phyloP scores from a whole-genome alignment of 2,888 invertebrate species.

The Lepidocyrtinus sp. region DNA sequence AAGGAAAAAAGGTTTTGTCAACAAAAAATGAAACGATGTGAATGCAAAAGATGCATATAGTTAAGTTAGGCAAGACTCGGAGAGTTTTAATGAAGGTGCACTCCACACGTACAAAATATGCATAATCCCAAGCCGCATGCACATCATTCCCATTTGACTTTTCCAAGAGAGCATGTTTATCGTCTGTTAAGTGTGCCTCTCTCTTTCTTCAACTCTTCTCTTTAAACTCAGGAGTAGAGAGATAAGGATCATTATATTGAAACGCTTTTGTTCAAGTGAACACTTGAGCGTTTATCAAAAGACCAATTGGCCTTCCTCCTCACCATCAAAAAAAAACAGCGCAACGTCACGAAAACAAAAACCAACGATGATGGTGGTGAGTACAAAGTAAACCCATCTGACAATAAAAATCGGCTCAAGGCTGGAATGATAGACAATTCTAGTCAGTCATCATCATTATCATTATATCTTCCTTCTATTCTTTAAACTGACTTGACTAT shows the following conservation, averaged over 20 bases:
- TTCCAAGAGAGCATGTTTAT: no score
- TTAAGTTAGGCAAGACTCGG: no score
- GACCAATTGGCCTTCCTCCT: constrained; percentile 51
- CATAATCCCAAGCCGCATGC: no score
- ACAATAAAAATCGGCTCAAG: constrained; percentile 47
- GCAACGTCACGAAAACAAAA: background rate
- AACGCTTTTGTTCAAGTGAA: constrained; percentile 35
- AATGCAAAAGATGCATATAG: no score
- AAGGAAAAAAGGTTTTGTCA: background rate
- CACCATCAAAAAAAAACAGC: no score
- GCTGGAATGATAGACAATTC: constrained; percentile 49
- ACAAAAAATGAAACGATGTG: background rate
- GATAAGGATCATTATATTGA: constrained; percentile 54
- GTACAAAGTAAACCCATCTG: no score
- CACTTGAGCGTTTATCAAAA: constrained; percentile 41
- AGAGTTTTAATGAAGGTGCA: no score
- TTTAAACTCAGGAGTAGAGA: constrained; percentile 8
- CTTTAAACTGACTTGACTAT: constrained; percentile 28
- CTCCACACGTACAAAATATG: no score
- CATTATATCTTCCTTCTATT: constrained; percentile 18
- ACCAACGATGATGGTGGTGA: no score
- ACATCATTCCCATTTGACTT: no score
- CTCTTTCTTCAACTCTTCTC: constrained; percentile 25
- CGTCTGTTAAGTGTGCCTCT: constrained; percentile 30
- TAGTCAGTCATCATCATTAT: constrained; percentile 34